Evolutionary conservation across 37 sponge, comb jelly and placozoan genomes (phyloP), one percentile per base, ranked within the genome.

Genomic region (Tethya wilhelma): DNA sequence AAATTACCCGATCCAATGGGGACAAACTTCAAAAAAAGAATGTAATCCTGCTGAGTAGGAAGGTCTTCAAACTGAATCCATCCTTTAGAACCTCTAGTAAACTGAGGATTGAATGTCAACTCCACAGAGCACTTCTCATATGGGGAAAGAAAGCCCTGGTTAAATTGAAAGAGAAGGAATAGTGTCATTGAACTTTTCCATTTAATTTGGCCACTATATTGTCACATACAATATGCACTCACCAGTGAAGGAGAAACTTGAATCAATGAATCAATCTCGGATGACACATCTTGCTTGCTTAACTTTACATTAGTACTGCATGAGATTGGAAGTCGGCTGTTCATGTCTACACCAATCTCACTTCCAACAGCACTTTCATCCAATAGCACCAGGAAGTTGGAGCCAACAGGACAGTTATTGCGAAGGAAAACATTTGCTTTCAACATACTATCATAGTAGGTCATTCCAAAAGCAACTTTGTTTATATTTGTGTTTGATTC

Each of bases 321-420:
- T n/a, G n/a, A n/a, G n/a, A n/a, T n/a, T n/a, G n/a, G n/a, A n/a
- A n/a, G n/a, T n/a, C n/a, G n/a, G n/a, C n/a, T n/a, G n/a, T n/a
- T n/a, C n/a, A n/a, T n/a, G n/a, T n/a, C n/a, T n/a, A n/a, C n/a
- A 29, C 78, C 76, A 65, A 26, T 55, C 59, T 77, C 84, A 44
- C 59, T 73, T 2, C 78, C 87, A 17, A 64, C 67, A 19, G 59
- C 75, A 4, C 74, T 64, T 20, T 56, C 81, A 45, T 89, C 82
- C 38, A 95, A 34, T 2, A 82, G 46, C 38, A 59, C 76, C 53
- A 95, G 45, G 63, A 78, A 95, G 2, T 79, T 49, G 26, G 81
- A 79, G 3, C 43, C 30, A 28, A 79, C 74, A 40, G 96, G 96
- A 83, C 96, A 86, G 43, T 91, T 78, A 41, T 95, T 95, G 57